These are phyloP conservation scores for Reticulitermes lucifugus DNA, from an alignment of 2,888 invertebrate species.

Conservation along the genomic window DNA sequence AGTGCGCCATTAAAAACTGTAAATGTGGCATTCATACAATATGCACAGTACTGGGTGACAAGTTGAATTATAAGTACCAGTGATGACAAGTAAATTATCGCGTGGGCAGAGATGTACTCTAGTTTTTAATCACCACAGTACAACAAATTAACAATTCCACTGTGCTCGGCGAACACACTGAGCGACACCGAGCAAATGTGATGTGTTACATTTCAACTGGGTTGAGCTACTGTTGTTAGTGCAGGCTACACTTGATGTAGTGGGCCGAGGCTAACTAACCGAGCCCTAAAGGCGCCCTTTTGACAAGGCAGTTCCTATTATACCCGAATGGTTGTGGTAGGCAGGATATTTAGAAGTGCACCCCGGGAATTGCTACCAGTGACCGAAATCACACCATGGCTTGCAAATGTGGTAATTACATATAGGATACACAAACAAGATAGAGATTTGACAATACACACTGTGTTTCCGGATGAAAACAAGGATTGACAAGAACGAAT, in stretches of 20 bases:
- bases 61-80: not conserved
- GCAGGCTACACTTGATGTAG: not conserved
- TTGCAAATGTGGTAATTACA: not conserved
- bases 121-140: not conserved
- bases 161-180: not conserved
- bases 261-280: not conserved
- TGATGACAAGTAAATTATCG: not conserved
- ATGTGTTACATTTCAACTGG: not conserved
- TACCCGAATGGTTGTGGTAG: not conserved
- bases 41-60: not conserved
- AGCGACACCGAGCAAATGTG: constrained; percentile 2
- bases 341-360: not conserved
- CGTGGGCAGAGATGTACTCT: not conserved
- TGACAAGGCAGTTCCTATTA: not conserved
- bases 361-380: not conserved
- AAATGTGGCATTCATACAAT: too few relatives aligned
- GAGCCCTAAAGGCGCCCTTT: not conserved
- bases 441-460: not conserved
- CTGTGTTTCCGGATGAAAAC: too few relatives aligned
- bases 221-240: not conserved
- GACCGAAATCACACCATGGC: not conserved
- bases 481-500: too few relatives aligned
- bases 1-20: too few relatives aligned
- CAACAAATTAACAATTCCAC: constrained; percentile 17
- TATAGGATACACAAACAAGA: not conserved